Base-by-base conservation (phyloP, 2,888 invertebrate species). In the Drosophila infuscata region DNA sequence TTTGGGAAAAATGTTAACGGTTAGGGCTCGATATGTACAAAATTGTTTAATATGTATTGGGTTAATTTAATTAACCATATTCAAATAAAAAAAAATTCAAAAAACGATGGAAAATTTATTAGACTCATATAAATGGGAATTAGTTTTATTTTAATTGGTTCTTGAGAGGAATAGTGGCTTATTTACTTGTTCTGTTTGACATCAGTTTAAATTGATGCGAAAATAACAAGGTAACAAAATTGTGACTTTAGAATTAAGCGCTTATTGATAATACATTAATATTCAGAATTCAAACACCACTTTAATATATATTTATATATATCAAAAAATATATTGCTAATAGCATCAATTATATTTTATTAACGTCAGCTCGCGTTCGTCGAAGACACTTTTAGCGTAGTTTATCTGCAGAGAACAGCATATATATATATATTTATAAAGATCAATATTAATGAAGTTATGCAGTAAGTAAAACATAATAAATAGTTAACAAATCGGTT, bases 301-400 rank as follows among this genome's bases (percentile, higher is more conserved):
- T 17, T 41, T 20, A 56, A 38, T n/a, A 56, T 41, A 54, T 67
- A 41, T 33, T 49, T 49, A 49, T 41, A 52, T 15, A 46, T 12
- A 51, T 58, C 1, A 17, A 63, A 66, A 57, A 36, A 57, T 57
- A 33, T 66, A 69, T 82, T 70, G 66, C 65, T 68, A 66, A 41
- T 62, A 62, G 57, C 54, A 60, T 72, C 69, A 76, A 56, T 41
- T 65, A 9, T 77, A 74, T 76, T 85, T 83, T 58, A 70, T 65
- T n/a, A 76, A 59, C 8, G 76, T 69, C 43, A 79, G n/a, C 89
- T 95, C 94, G 76, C 95, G 94, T 94, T 98, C 98, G 92, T 97
- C 96, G 93, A 96, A 96, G 91, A 98, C 95, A 89, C 96, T 96
- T 92, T 97, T 96, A 65, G 98, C 98, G 93, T 97, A 97, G 91